These are phyloP conservation scores for Poicephalus meyeri DNA, from an alignment of 2,113 vertebrate genomes.

Conservation along the genomic window DNA sequence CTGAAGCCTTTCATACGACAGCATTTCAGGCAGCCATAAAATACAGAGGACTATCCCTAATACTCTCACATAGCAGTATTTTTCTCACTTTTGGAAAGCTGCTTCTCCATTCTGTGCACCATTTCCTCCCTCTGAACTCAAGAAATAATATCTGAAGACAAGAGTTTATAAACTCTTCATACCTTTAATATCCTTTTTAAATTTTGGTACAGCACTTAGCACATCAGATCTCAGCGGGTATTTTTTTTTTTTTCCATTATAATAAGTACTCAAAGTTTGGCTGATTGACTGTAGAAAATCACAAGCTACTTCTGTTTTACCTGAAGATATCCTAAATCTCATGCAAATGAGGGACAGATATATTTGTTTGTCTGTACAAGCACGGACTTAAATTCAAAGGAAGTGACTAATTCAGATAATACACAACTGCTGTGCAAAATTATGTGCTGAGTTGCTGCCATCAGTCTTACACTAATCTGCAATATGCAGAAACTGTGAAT, in stretches of 20 bases:
- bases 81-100: background rate
- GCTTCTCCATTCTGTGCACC: background rate
- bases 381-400: slow-evolving; percentile 19
- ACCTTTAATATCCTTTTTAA: background rate
- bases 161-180: background rate
- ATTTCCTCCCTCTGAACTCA: background rate
- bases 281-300: background rate
- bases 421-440: slow-evolving; percentile 31
- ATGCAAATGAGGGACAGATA: slow-evolving; percentile 33
- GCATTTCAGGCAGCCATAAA: rapidly evolving
- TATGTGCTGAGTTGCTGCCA: slow-evolving; percentile 23
- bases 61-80: background rate
- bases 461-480: slow-evolving; percentile 58
- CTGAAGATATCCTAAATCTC: background rate
- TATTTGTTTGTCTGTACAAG: slow-evolving; percentile 44
- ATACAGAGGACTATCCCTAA: background rate
- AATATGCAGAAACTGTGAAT: slow-evolving; percentile 35
- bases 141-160: background rate
- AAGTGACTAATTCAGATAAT: slow-evolving; percentile 42
- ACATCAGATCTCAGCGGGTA: background rate
- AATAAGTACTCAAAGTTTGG: background rate
- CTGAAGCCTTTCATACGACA: background rate
- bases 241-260: background rate
- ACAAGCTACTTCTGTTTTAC: background rate
- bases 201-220: background rate